Percentiles rank a stretch among this genome's conserved stretches.
Evolutionary conservation across 2,888 invertebrate genomes (phyloP).

Genomic region (Epirrhoe tristata): DNA sequence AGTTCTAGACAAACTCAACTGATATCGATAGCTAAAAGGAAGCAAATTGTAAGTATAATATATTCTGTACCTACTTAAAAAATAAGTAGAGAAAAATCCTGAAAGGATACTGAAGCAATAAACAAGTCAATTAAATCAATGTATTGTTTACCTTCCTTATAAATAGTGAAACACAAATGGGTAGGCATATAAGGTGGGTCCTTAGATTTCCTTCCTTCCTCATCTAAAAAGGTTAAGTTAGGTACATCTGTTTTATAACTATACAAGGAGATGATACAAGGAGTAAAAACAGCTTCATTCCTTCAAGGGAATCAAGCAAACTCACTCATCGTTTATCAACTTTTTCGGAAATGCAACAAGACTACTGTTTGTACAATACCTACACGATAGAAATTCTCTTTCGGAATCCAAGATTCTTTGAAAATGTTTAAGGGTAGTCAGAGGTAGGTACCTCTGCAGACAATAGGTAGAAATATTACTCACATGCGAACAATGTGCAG

Average conservation of each 20-base stretch:
- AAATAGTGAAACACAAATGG: slow-evolving; percentile 6
- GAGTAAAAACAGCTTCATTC: not conserved
- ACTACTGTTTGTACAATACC: no score
- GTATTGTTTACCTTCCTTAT: slow-evolving; percentile 8
- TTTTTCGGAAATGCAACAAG: no score
- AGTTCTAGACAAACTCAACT: not conserved
- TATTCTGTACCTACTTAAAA: not conserved
- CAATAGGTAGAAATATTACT: no score
- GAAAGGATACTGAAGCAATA: not conserved
- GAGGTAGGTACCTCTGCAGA: no score
- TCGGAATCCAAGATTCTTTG: no score
- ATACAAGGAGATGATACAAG: not conserved
- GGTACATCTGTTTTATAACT: slow-evolving; percentile 1
- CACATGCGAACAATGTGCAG: no score
- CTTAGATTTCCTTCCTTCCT: slow-evolving; percentile 25
- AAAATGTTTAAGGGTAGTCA: no score
- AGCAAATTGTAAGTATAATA: not conserved
- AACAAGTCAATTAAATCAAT: slow-evolving; percentile 2
- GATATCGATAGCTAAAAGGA: not conserved
- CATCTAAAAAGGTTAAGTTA: slow-evolving; percentile 12
- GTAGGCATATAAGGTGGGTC: not conserved
- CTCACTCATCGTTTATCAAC: no score
- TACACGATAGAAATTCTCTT: no score
- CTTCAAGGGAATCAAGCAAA: no score
- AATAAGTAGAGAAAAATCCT: not conserved